Percentiles rank a stretch among this genome's conserved stretches.
Evolutionary conservation across 2,113 vertebrate genomes (phyloP).

Genomic region (Barbus barbus): DNA sequence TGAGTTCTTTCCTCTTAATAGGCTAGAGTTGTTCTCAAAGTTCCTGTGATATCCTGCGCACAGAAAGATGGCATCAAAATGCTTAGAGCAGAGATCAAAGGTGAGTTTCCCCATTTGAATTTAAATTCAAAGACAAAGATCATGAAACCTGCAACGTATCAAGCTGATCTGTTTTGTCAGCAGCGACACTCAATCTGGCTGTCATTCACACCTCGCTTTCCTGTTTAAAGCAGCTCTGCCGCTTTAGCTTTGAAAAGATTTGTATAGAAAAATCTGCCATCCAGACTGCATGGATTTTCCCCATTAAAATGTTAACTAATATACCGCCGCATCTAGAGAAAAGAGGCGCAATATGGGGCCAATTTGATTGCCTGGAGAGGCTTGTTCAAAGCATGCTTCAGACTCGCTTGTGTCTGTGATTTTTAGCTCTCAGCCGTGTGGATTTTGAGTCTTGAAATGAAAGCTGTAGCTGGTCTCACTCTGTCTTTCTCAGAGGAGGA

Average conservation of each 20-base stretch:
- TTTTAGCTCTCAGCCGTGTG: not conserved
- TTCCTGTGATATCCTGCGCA: constrained; percentile 61
- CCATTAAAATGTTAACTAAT: constrained; percentile 22
- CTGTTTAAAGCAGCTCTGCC: constrained; percentile 15
- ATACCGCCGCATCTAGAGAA: not conserved
- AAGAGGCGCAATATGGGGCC: not conserved
- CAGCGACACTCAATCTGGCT: not conserved
- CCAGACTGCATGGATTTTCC: not conserved
- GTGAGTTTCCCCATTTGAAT: constrained; percentile 55
- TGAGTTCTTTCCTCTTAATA: constrained; percentile 42
- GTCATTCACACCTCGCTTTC: not conserved
- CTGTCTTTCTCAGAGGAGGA: constrained; percentile 53
- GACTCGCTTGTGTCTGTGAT: not conserved
- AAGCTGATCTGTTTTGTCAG: constrained; percentile 19
- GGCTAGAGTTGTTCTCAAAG: constrained; percentile 72
- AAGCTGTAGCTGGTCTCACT: not conserved
- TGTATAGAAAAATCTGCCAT: not conserved
- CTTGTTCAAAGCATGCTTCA: constrained; percentile 24
- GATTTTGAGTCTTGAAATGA: constrained; percentile 12
- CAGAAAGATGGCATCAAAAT: constrained; percentile 49
- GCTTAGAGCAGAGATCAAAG: constrained; percentile 72
- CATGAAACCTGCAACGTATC: not conserved
- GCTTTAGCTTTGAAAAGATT: constrained; percentile 23
- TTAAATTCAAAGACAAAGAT: constrained; percentile 26
- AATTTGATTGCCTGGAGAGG: not conserved